phyloP scores from a whole-genome alignment of 2,113 vertebrate genomes.

The Dasyurus viverrinus region DNA sequence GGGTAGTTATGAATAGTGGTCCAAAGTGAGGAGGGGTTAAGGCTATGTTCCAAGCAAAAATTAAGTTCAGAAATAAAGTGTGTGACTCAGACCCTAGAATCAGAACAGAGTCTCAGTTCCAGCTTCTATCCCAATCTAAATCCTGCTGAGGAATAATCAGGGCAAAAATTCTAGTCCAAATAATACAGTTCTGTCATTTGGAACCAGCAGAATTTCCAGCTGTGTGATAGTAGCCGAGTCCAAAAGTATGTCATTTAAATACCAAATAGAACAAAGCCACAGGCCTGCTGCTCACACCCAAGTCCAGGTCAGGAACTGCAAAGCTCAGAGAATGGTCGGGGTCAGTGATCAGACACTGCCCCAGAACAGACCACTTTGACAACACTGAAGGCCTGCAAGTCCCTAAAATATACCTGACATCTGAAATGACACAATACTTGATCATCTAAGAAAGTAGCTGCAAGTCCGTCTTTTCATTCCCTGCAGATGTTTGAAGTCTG shows the following conservation, averaged over 20 bases:
- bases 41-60: neutral
- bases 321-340: neutral
- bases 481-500: neutral
- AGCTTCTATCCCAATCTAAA: neutral
- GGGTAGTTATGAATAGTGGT: neutral
- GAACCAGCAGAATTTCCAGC: neutral
- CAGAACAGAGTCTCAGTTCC: neutral
- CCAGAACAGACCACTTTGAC: neutral
- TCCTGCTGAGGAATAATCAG: neutral
- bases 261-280: neutral
- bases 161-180: neutral
- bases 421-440: neutral
- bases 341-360: neutral
- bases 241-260: neutral
- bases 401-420: neutral
- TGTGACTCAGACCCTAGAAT: neutral
- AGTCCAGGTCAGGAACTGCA: neutral
- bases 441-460: neutral
- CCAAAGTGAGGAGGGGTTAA: neutral
- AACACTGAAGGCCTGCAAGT: neutral
- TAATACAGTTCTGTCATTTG: neutral
- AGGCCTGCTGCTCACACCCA: neutral
- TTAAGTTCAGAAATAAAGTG: neutral
- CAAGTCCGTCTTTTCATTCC: neutral
- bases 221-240: neutral